Evolutionary conservation across 1,140 invertebrate genomes (phyloP), one percentile per base, ranked within the genome.

Genomic region (Macrocentrus cingulum): DNA sequence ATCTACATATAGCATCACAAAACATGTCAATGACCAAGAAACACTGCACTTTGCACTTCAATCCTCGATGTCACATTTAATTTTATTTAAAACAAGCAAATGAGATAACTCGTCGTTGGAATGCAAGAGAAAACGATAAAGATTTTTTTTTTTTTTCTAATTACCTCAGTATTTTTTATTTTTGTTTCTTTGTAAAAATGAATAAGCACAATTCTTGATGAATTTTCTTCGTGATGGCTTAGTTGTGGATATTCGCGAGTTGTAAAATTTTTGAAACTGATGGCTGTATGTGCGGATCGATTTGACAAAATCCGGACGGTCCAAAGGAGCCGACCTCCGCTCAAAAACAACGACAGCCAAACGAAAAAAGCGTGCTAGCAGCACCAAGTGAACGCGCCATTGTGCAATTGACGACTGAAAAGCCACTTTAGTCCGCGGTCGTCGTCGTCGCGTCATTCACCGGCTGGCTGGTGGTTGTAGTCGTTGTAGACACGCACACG

Each of bases 311-410:
- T 56, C 59, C 50, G 65, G 72, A 76, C 75, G 75, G 76, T 72
- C 75, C 74, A 73, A 73, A 13, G 32, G 75, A 74, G 76, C 70
- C 72, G 73, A 54, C 74, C 75, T 74, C 74, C 74, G 74, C 71
- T 78, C 74, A 79, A 72, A 74, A 76, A 77, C 74, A 53, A 74
- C 74, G 68, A 72, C 75, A 66, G 66, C 69, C 72, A 56, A 15
- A 66, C 42, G 58, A 68, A 59, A 50, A 56, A 42, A 61, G 45
- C 46, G 42, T 53, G 22, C 34, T 65, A 45, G 49, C 37, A 68
- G 32, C 45, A 68, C 59, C 56, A 23, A 75, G 65, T 62, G 59
- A 65, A 54, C 68, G 63, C 67, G 72, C 75, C 76, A 78, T 79
- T 72, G 74, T 77, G 71, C 74, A 68, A 72, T 60, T 69, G 70